Evolutionary conservation across 2,113 vertebrate genomes (phyloP).

Genomic region (Orthonyx spaldingii): DNA sequence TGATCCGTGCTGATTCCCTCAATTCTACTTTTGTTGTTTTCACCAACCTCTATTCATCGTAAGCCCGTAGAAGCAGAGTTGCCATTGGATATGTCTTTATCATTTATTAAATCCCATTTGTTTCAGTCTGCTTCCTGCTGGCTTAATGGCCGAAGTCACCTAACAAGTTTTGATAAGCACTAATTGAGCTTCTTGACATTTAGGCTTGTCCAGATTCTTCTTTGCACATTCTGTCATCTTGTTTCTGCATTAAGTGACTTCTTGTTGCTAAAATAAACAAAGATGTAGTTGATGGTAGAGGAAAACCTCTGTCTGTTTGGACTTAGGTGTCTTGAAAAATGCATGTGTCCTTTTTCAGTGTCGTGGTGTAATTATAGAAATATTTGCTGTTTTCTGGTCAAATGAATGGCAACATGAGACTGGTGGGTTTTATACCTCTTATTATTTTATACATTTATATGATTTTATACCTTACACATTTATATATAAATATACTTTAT

Average conservation of each 20-base stretch:
- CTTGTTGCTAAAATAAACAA: neutral
- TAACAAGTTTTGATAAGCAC: neutral
- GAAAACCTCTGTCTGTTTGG: neutral
- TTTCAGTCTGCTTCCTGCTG: neutral
- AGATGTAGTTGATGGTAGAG: neutral
- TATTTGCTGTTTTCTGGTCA: neutral
- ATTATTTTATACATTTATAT: neutral
- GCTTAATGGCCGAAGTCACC: neutral
- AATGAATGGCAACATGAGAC: neutral
- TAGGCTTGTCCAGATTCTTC: neutral
- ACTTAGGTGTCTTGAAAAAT: neutral
- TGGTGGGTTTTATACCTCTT: neutral
- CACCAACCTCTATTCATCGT: neutral
- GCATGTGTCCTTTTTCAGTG: neutral
- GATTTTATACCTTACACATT: neutral
- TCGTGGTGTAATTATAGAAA: neutral
- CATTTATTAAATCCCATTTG: neutral
- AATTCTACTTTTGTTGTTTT: neutral
- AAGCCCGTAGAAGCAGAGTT: neutral
- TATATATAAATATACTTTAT: neutral
- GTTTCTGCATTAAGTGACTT: neutral
- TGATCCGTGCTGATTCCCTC: neutral
- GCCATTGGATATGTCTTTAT: neutral
- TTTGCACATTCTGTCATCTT: neutral
- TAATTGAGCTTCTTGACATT: neutral